Evolutionary conservation across 2,113 vertebrate species (phyloP), one percentile per base, ranked within the genome.

Genomic region (Sinocyclocheilus rhinocerous): DNA sequence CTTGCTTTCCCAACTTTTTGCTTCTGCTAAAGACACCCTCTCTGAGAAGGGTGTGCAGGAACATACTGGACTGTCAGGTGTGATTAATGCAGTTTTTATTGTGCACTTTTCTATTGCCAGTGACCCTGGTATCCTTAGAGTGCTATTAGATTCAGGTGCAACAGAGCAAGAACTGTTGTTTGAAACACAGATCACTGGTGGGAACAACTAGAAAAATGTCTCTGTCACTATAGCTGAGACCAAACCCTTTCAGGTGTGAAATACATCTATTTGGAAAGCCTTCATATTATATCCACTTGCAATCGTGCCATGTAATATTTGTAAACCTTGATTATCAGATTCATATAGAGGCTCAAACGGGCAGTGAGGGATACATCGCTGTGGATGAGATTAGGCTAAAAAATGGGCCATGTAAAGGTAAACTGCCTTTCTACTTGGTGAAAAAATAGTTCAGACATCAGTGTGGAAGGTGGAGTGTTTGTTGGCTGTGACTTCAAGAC

Each of bases 371-470:
- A 52, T 94, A 92, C 16, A 87, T 95, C 63, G 94, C 94, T 70
- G 78, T 95, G 45, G 95, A 95, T 87, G 94, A 95, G 81, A 88
- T 95, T 87, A 86, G 52, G 70, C 48, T 95, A 70, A 92, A 87
- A 67, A 78, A 92, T 42, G 93, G 93, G 11, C 45, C 63, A 70
- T 95, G 95, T 91, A 84, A 81, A 90, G 94, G 94, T 95, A 89
- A 24, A 5, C 0, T 2, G 8, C 0, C 11, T 4, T 50, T 50
- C 45, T 26, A 52, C n/a, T 48, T 11, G 48, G 1, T 67, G 24
- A 48, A 75, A 75, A 18, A 39, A n/a, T 4, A 75, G 70, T 22
- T 20, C 48, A 89, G 88, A 89, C 4, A 92, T 55, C 45, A 91
- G 91, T 87, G 92, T 91, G 83, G 92, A 91, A 29, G 29, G 80